Evolutionary conservation across 2,797 vertebrate species (phyloP).

Genomic region (Delichon dasypus): DNA sequence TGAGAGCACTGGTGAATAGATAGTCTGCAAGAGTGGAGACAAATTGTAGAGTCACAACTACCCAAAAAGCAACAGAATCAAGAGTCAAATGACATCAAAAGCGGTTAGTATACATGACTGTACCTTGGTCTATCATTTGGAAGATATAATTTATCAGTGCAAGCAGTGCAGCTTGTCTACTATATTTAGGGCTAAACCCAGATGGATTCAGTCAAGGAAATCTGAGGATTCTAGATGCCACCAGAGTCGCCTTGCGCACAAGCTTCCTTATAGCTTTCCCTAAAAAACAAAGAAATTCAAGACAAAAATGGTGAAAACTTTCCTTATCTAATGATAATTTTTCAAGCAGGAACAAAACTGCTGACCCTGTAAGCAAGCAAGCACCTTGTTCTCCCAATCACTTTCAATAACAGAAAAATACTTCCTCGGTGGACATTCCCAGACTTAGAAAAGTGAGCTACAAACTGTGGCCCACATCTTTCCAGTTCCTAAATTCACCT

Average conservation of each 20-base stretch:
- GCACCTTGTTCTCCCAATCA: conserved; percentile 46
- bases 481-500: background rate
- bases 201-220: conserved; percentile 72
- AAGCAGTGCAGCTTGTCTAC: conserved; percentile 69
- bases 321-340: conserved; percentile 37
- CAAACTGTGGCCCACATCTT: background rate
- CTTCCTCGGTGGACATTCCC: background rate
- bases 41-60: conserved; percentile 10
- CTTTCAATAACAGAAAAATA: background rate
- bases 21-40: background rate
- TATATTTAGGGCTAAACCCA: conserved; percentile 68
- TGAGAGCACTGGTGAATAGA: background rate
- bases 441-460: background rate
- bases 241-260: conserved; percentile 64
- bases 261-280: conserved; percentile 67
- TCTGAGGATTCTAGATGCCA: conserved; percentile 70
- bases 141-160: conserved; percentile 69
- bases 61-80: conserved; percentile 51
- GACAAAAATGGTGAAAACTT: conserved; percentile 61
- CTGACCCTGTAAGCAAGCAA: conserved; percentile 41
- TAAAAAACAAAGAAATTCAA: conserved; percentile 69
- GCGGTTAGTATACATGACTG: conserved; percentile 49
- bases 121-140: conserved; percentile 73
- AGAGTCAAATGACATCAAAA: conserved; percentile 61
- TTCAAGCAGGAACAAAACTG: conserved; percentile 57